Evolutionary conservation across 2,888 invertebrate genomes (phyloP), one percentile per base, ranked within the genome.

Genomic region (Scelioninae gen. 1): DNA sequence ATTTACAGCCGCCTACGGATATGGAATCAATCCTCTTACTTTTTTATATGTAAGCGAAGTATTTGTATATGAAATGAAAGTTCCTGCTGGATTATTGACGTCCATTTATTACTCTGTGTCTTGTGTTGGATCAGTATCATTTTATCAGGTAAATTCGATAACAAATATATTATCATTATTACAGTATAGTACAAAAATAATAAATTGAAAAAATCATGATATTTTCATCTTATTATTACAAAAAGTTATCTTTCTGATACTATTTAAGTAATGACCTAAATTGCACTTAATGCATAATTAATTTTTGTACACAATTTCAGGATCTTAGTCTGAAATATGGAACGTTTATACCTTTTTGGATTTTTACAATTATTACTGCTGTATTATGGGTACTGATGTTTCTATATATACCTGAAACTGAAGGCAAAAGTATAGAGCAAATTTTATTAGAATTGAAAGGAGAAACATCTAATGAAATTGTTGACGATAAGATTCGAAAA

Each of bases 391-490:
- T 90, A 29, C 80, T 90, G 45, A 90, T 91, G 82, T 92, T 91
- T 84, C 81, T 89, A 49, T 91, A 88, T 84, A 90, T 92, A 40
- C 91, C 91, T 11, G 92, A 92, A 82, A 92, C 92, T 13, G 92
- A 92, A 79, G 92, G 92, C 63, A 92, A 91, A 82, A 91, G 89
- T 81, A 87, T 92, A 85, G 91, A 91, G 80, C 90, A 92, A 85
- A 90, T 92, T 88, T 90, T 92, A 74, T 85, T 88, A 72, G 88
- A 88, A 63, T 85, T 92, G 53, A 85, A 86, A 58, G 84, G 85
- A 23, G 86, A 86, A 51, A 66, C 69, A 43, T 75, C n/a, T 62
- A 65, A 71, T 53, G 43, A 34, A 51, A 53, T 53, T 32, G 56
- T 38, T 53, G 58, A 29, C 23, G 15, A 29, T 5, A 51, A 60